Conservation (phyloP, 2,888 invertebrate genomes). For the Rosalia funebris region DNA sequence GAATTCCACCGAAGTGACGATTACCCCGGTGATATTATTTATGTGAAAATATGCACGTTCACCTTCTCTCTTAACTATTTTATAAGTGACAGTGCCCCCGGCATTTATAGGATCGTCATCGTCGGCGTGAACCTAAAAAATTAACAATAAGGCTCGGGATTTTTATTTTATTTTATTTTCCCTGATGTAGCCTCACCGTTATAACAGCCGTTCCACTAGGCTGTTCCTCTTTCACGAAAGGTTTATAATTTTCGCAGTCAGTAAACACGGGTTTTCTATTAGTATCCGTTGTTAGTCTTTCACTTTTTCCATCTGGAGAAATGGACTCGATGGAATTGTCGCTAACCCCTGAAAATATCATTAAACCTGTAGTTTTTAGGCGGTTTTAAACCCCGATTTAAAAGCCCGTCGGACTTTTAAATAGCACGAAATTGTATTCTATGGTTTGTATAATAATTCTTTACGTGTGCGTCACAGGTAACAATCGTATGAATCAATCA, state of each 20-base stretch:
- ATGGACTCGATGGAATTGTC: conserved; percentile 40
- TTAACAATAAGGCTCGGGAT: too few species aligned
- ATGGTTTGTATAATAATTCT: too few species aligned
- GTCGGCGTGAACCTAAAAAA: conserved; percentile 78
- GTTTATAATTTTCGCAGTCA: conserved; percentile 84
- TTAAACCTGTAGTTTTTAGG: too few species aligned
- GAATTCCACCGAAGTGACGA: conserved; percentile 80
- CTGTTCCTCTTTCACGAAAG: conserved; percentile 79
- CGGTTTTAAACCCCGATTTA: too few species aligned
- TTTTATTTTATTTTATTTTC: background rate
- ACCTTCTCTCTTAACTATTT: conserved; percentile 79
- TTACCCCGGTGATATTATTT: conserved; percentile 78
- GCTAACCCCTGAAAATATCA: conserved; percentile 36
- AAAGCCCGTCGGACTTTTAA: too few species aligned
- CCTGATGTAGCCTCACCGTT: conserved; percentile 69
- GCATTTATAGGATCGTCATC: conserved; percentile 79
- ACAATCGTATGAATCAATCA: too few species aligned
- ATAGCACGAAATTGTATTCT: too few species aligned
- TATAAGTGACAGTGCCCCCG: conserved; percentile 85
- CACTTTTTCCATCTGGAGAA: conserved; percentile 36
- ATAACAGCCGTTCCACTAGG: conserved; percentile 79
- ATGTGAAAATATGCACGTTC: conserved; percentile 84
- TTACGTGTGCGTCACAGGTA: too few species aligned
- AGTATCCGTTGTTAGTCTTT: conserved; percentile 38
- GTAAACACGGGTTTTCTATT: conserved; percentile 81